Percentiles rank a stretch among this genome's conserved stretches.
Conservation (phyloP, 2,797 vertebrate species). For the Setipinna tenuifilis region DNA sequence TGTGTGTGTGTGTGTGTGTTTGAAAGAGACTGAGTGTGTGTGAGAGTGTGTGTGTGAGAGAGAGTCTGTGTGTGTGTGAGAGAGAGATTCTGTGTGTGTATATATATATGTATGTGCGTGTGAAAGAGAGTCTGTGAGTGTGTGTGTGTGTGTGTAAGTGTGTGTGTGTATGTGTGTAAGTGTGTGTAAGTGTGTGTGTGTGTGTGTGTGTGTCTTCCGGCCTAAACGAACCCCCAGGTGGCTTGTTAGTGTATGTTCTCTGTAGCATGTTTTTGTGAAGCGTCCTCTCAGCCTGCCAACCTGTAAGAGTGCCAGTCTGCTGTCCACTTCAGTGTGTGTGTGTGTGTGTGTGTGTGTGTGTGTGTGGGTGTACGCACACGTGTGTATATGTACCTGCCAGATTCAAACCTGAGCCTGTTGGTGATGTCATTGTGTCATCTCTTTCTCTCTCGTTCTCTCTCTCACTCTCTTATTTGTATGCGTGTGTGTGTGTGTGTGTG, state of each 20-base stretch:
- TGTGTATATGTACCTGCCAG: neutral
- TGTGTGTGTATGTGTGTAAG: constrained; percentile 23
- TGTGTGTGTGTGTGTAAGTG: constrained; percentile 23
- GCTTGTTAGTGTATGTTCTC: constrained; percentile 10
- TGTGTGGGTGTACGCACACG: neutral
- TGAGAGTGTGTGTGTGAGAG: constrained; percentile 9
- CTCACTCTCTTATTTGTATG: constrained; percentile 60
- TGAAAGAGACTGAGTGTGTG: too few species aligned
- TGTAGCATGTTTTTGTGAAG: neutral
- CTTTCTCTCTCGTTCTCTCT: too few species aligned
- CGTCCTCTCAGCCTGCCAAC: neutral
- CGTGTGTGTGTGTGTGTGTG: constrained; percentile 39
- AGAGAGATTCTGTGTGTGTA: neutral
- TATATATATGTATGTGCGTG: neutral
- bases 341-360: constrained; percentile 1
- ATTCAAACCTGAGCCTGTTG: constrained; percentile 5
- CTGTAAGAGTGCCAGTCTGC: constrained; percentile 10
- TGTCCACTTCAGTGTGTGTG: neutral
- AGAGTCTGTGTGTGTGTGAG: constrained; percentile 22
- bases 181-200: constrained; percentile 25
- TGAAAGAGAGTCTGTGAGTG: neutral
- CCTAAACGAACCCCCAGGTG: constrained; percentile 10
- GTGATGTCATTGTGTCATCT: neutral
- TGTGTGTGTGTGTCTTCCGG: neutral
- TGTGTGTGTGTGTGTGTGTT: neutral